Base-by-base conservation (phyloP, 1,140 invertebrate genomes). In the Campodea augens region DNA sequence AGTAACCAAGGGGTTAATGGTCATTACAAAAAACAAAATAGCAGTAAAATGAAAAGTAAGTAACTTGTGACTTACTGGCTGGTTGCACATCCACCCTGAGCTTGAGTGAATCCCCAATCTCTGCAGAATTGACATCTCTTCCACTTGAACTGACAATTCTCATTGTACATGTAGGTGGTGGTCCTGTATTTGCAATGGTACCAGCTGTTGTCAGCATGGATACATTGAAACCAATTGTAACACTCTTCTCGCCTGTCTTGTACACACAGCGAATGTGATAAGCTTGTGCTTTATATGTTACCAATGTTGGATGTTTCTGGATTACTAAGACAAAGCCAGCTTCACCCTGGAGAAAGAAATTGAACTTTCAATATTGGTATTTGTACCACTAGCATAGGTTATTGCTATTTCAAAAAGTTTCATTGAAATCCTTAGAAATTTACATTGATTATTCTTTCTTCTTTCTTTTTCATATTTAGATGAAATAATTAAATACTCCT, bases 221-320 rank as follows among this genome's bases (percentile, higher is more conserved):
- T 1, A 93, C 87, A 55, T 92, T 92, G 59, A 93, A 92, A 5
- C 87, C 87, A 4, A 92, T 64, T 0, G 84, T 91, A 0, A 93
- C 85, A 44, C 88, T 90, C 61, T 89, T 85, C 61, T 91, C 87
- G 46, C 86, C 86, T 1, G 86, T 91, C 62, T 89, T 82, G 59
- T 92, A 92, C 41, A 91, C 78, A 61, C 89, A 93, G 61, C 86
- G 88, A 38, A 92, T 89, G 60, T 91, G 85, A 63, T 92, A 93
- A 1, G 89, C 88, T 64, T 90, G 85, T 1, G 88, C 86, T 54
- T 89, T 86, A 57, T 84, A 88, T 4, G 89, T 93, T n/a, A 92
- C 80, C 3, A 93, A 64, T 70, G 88, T 90, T 0, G 87, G 87
- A 75, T 93, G 89, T 65, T 89, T 91, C 56, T 92, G 88, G 56